These are phyloP conservation scores for Daphoenositta chrysoptera DNA, from an alignment of 2,113 vertebrate species.

Conservation along the genomic window DNA sequence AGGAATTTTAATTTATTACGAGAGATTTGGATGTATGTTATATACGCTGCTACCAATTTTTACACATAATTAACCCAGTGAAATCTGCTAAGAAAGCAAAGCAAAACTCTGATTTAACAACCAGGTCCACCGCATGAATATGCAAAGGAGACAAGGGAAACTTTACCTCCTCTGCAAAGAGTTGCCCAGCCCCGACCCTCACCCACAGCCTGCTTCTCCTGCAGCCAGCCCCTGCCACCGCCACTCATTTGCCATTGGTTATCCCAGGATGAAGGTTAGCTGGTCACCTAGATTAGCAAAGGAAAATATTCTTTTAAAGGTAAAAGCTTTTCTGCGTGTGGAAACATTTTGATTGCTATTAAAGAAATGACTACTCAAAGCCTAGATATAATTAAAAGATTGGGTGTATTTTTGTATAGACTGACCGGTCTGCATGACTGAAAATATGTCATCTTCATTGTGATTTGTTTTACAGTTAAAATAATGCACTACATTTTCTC, in stretches of 20 bases:
- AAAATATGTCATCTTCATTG: neutral
- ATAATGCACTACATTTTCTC: conserved; percentile 3
- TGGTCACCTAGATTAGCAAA: neutral
- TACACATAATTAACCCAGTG: neutral
- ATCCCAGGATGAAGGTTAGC: neutral
- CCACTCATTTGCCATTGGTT: rapidly evolving
- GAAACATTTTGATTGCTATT: neutral
- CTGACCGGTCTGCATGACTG: neutral
- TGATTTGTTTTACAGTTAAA: conserved; percentile 24
- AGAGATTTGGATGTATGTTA: neutral
- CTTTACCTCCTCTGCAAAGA: neutral
- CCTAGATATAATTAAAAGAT: neutral
- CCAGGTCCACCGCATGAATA: neutral
- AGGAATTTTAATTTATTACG: neutral
- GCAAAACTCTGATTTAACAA: neutral
- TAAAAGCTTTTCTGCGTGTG: neutral
- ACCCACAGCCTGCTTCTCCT: neutral
- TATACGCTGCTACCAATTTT: neutral
- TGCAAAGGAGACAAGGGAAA: neutral
- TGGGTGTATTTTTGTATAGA: neutral
- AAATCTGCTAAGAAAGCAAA: conserved; percentile 7
- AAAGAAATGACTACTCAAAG: neutral
- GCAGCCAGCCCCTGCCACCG: neutral
- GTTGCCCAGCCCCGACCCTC: neutral
- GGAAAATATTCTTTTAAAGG: neutral